These are phyloP conservation scores for Pristionchus entomophagus DNA, from an alignment of 2,888 invertebrate genomes.

Conservation along the genomic window DNA sequence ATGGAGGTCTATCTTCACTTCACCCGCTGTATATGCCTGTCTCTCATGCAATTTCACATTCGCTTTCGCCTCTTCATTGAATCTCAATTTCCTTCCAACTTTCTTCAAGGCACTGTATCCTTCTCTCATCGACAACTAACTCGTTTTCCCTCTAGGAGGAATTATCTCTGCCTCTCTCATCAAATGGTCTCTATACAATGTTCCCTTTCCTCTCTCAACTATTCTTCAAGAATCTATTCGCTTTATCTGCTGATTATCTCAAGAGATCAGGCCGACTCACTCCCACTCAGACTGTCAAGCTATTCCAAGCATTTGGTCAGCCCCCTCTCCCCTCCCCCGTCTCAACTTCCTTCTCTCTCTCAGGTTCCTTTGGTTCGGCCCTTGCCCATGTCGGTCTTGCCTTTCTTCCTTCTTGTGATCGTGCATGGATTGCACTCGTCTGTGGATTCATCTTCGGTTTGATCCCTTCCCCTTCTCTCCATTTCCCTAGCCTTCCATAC, in stretches of 20 bases:
- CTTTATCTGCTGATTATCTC: slow-evolving; percentile 7
- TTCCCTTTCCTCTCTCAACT: slow-evolving; percentile 34
- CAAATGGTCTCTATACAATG: slow-evolving; percentile 39
- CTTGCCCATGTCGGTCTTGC: not conserved
- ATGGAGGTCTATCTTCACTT: not conserved
- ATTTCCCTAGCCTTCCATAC: no score
- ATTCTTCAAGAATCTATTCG: slow-evolving; percentile 40
- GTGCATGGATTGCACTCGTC: slow-evolving; percentile 18
- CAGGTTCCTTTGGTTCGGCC: slow-evolving; percentile 41
- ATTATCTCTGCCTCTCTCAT: slow-evolving; percentile 12
- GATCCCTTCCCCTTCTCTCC: not conserved
- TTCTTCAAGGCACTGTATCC: slow-evolving; percentile 1
- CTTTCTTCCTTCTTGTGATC: slow-evolving; percentile 22
- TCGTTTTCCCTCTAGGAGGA: slow-evolving; percentile 38
- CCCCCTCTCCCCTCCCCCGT: not conserved
- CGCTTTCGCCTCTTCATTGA: slow-evolving; percentile 16
- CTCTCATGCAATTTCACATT: slow-evolving; percentile 28
- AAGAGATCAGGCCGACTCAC: slow-evolving; percentile 14
- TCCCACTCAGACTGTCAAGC: slow-evolving; percentile 22
- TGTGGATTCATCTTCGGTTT: slow-evolving; percentile 34
- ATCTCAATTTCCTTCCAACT: slow-evolving; percentile 19
- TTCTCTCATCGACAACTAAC: not conserved
- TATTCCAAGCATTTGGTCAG: slow-evolving; percentile 36
- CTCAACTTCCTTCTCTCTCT: not conserved
- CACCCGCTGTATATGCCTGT: not conserved